Conservation (phyloP, 2,113 vertebrate species). For the Cygnus buccinator region DNA sequence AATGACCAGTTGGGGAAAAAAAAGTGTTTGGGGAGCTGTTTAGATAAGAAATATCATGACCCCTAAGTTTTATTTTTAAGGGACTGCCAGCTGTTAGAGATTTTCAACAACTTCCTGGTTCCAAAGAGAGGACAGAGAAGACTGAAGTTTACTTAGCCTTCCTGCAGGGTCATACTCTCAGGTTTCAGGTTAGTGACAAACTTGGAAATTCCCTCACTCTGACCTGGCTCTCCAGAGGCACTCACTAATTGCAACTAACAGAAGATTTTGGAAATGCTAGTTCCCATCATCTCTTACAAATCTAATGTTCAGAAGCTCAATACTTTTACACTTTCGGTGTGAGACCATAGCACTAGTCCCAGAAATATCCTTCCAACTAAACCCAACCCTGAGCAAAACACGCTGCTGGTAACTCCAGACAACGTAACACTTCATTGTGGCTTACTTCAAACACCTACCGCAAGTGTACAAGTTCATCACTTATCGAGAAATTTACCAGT, state of each 20-base stretch:
- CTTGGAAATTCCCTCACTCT: background rate
- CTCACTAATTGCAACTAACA: background rate
- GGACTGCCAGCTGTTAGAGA: background rate
- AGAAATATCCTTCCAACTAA: background rate
- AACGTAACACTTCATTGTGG: rapidly evolving
- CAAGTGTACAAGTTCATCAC: background rate
- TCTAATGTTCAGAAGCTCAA: rapidly evolving
- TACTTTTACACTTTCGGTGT: background rate
- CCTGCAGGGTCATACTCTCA: background rate
- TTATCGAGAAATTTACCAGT: background rate
- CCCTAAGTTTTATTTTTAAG: background rate
- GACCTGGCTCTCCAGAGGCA: background rate
- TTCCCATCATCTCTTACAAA: background rate
- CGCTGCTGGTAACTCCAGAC: background rate
- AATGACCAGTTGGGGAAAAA: background rate
- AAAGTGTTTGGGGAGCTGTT: background rate
- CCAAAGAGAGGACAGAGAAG: background rate
- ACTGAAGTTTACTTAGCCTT: background rate
- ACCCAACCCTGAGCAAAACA: background rate
- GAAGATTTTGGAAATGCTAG: background rate
- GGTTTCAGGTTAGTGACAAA: background rate
- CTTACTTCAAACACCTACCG: background rate
- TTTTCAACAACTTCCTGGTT: conserved; percentile 6
- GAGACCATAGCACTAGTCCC: background rate
- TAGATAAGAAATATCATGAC: background rate